A percentile compares a stretch with the other conserved stretches of the same genome.
phyloP scores from a whole-genome alignment of 2,888 invertebrate species.

The Calameuta pallipes region DNA sequence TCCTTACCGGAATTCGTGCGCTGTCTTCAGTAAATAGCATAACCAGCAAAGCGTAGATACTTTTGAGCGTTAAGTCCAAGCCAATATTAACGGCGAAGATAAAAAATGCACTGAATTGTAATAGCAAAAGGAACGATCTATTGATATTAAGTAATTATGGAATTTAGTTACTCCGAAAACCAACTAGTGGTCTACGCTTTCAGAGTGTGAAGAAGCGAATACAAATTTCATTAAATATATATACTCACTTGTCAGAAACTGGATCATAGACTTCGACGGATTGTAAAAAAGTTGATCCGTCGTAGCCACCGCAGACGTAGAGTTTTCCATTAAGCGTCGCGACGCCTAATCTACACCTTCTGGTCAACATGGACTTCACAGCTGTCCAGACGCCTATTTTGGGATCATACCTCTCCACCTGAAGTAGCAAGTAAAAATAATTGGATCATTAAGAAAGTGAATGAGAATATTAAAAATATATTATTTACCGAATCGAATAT shows the following conservation, averaged over 20 bases:
- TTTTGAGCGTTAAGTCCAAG: background rate
- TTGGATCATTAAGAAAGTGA: no score
- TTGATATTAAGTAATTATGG: no score
- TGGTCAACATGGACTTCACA: constrained; percentile 83
- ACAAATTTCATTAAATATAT: constrained; percentile 8
- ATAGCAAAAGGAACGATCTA: background rate
- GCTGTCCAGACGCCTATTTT: constrained; percentile 78
- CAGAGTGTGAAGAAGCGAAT: no score
- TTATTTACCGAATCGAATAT: constrained; percentile 82
- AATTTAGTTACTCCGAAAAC: no score
- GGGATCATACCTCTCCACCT: constrained; percentile 84
- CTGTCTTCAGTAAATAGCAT: no score
- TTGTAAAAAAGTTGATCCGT: constrained; percentile 84
- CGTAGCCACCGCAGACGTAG: constrained; percentile 88
- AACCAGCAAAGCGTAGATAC: no score
- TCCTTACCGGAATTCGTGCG: no score
- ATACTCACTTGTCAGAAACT: constrained; percentile 72
- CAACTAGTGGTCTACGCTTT: no score
- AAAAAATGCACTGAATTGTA: background rate
- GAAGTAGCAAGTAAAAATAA: constrained; percentile 17
- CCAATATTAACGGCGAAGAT: background rate
- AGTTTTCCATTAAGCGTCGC: constrained; percentile 84
- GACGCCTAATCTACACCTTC: constrained; percentile 85
- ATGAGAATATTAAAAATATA: no score
- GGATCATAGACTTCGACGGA: constrained; percentile 87